Base-by-base conservation (phyloP, 1,140 invertebrate genomes). In the Centruroides sculpturatus region DNA sequence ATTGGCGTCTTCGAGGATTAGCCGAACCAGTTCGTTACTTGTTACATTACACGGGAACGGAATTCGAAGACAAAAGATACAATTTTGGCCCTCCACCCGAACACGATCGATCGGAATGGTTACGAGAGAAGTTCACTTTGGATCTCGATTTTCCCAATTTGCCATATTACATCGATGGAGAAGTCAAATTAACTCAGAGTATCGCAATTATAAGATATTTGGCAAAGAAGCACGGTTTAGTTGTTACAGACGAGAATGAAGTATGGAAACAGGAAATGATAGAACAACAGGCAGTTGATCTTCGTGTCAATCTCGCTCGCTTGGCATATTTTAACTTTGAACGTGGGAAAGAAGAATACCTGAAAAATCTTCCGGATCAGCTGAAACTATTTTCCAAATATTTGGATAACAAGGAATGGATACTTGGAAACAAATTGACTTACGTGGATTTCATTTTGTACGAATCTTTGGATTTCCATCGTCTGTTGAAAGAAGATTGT, bases 1-100 rank as follows among this genome's bases (percentile, higher is more conserved):
- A 86, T 66, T 88, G 87, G 69, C 76, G 83, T 56, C 66, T 82
- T 0, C 81, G 79, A 63, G 86, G 82, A 55, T 71, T 86, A 10
- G 85, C 73, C 3, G 86, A 91, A 69, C 77, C 85, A 8, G 83
- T 86, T 56, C 78, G 88, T 49, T 83, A 83, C 57, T 68, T 92
- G 4, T 71, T 90, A 0, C 79, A 78, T 51, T 86, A 88, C 71
- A 81, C 78, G 7, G 79, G 76, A 55, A 74, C 82, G 13, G 77
- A 81, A 36, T 91, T 83, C 68, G 82, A 86, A 69, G 87, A 91
- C 52, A 70, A 69, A 35, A 59, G 63, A 5, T 73, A 74, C 59
- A 64, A 67, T 0, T 23, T 23, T 23, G 23, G 23, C 2, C 23
- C 23, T 23, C 1, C 23, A 23, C 23, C 23, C 23, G 23, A 23